Conservation (phyloP, 2,888 invertebrate species). For the Ceraclea dissimilis region DNA sequence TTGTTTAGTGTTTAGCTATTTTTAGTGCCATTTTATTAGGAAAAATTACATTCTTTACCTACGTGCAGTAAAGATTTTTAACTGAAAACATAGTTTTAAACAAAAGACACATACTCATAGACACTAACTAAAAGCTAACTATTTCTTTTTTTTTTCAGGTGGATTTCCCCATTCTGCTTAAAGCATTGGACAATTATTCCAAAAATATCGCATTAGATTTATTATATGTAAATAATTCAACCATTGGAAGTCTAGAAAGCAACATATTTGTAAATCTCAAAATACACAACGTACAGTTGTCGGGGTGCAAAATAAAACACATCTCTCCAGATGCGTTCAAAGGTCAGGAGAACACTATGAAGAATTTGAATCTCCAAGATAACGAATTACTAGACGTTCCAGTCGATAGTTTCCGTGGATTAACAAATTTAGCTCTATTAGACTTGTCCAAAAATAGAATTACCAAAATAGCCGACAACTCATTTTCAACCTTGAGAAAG, state of each 20-base stretch:
- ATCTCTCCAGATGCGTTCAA: slow-evolving; percentile 69
- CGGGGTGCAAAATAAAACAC: slow-evolving; percentile 67
- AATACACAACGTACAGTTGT: slow-evolving; percentile 77
- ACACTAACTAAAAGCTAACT: neutral
- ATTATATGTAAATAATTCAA: slow-evolving; percentile 83
- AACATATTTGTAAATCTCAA: slow-evolving; percentile 61
- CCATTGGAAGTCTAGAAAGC: slow-evolving; percentile 59
- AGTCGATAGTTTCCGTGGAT: slow-evolving; percentile 57
- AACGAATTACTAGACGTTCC: slow-evolving; percentile 76
- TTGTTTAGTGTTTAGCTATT: too few relatives aligned
- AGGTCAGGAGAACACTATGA: slow-evolving; percentile 73
- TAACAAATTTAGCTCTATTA: slow-evolving; percentile 66
- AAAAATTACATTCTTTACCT: too few relatives aligned
- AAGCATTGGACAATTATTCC: slow-evolving; percentile 63
- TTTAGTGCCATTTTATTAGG: too few relatives aligned
- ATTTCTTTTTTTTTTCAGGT: slow-evolving; percentile 43
- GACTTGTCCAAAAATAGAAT: slow-evolving; percentile 82
- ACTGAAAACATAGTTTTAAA: too few relatives aligned
- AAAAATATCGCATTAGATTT: slow-evolving; percentile 66
- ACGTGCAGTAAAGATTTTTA: too few relatives aligned
- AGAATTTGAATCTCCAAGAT: slow-evolving; percentile 79
- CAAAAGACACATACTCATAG: too few relatives aligned
- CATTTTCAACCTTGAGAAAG: slow-evolving; percentile 65
- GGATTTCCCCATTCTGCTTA: slow-evolving; percentile 66
- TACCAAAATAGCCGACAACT: slow-evolving; percentile 60